These are phyloP conservation scores for Cheilinus undulatus DNA, from an alignment of 2,113 vertebrate genomes.

Conservation along the genomic window DNA sequence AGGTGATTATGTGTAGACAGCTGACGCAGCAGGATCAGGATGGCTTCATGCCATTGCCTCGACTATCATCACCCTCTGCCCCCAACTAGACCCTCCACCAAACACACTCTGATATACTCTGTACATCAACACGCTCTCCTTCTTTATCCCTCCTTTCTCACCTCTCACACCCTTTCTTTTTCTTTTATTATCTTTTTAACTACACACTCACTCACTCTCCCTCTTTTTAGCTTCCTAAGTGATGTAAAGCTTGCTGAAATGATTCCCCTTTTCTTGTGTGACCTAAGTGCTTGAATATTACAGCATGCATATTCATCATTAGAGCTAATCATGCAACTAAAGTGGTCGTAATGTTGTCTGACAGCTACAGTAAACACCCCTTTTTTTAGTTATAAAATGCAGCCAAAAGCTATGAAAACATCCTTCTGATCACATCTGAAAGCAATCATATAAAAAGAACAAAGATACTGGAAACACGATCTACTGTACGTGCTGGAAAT, in stretches of 20 bases:
- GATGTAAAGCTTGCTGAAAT: neutral
- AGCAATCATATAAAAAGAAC: neutral
- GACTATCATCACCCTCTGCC: constrained; percentile 34
- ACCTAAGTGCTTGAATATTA: constrained; percentile 5
- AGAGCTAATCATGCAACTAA: neutral
- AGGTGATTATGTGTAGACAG: constrained; percentile 65
- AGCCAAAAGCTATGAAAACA: neutral
- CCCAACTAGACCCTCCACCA: constrained; percentile 7
- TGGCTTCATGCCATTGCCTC: constrained; percentile 42
- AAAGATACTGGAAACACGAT: neutral
- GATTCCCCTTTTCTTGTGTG: neutral
- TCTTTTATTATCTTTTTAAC: constrained; percentile 11
- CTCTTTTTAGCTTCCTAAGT: neutral
- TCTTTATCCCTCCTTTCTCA: constrained; percentile 24
- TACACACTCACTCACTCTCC: neutral
- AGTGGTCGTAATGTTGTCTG: neutral
- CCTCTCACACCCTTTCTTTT: neutral
- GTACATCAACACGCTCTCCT: neutral
- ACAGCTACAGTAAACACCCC: neutral
- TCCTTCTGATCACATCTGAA: neutral
- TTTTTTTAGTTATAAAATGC: neutral
- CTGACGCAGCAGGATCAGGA: constrained; percentile 62
- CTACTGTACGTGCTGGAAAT: neutral
- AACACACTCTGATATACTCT: neutral
- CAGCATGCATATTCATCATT: neutral